Evolutionary conservation across 2,888 invertebrate genomes (phyloP).

Genomic region (Spodoptera exigua): DNA sequence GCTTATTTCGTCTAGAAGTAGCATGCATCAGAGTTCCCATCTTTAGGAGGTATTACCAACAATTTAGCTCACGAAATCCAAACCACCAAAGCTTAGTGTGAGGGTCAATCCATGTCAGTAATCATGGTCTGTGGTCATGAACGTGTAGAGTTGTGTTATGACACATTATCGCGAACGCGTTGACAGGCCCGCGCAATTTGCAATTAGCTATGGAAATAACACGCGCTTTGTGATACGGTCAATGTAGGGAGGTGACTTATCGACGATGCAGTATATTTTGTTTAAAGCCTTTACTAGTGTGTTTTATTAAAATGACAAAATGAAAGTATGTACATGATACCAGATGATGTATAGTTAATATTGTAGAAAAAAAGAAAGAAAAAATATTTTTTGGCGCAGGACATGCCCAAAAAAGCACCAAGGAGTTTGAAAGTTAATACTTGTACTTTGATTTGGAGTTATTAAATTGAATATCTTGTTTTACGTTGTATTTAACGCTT

Average conservation of each 20-base stretch:
- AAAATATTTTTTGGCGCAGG: too few species aligned
- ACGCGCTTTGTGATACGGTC: conserved; percentile 67
- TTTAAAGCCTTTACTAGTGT: too few species aligned
- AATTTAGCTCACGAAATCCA: conserved; percentile 30
- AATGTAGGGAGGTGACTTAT: conserved; percentile 61
- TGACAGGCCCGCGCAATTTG: conserved; percentile 85
- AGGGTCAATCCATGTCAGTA: conserved; percentile 64
- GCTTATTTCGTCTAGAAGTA: background rate
- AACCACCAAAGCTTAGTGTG: conserved; percentile 39
- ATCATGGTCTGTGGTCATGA: conserved; percentile 65
- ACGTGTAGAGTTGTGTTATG: conserved; percentile 73
- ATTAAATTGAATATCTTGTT: too few species aligned
- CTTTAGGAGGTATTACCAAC: conserved; percentile 1
- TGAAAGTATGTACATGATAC: too few species aligned
- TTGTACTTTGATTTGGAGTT: too few species aligned
- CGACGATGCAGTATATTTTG: conserved; percentile 12
- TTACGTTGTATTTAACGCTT: too few species aligned
- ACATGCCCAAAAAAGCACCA: too few species aligned
- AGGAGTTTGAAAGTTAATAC: too few species aligned
- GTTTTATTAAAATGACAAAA: too few species aligned
- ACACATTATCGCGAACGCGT: conserved; percentile 85
- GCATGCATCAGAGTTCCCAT: background rate
- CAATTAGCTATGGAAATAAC: conserved; percentile 88
- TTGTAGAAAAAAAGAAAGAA: too few species aligned
- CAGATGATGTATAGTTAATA: too few species aligned